phyloP scores from a whole-genome alignment of 2,888 invertebrate species.

The Stegana nigrithorax region DNA sequence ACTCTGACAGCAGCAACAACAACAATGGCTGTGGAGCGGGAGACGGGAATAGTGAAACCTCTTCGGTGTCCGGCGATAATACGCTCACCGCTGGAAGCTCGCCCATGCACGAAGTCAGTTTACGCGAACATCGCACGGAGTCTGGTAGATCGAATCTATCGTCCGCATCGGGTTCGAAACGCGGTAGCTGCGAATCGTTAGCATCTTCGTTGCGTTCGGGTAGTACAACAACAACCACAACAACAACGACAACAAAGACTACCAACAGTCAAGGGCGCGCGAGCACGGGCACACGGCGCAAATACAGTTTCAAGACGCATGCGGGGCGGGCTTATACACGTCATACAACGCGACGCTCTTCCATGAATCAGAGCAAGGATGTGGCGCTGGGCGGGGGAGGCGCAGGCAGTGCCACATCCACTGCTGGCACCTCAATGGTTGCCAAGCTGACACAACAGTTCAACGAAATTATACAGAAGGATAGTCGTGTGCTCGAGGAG shows the following conservation, averaged over 20 bases:
- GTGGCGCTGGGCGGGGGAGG: conserved; percentile 14
- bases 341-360: conserved; percentile 53
- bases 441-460: conserved; percentile 78
- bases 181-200: conserved; percentile 49
- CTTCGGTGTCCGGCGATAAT: conserved; percentile 18
- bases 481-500: conserved; percentile 69
- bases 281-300: conserved; percentile 48
- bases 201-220: conserved; percentile 27
- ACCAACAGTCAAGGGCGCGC: conserved; percentile 37
- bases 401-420: background rate
- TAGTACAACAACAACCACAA: conserved; percentile 15
- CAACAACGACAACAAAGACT: conserved; percentile 20
- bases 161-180: conserved; percentile 39
- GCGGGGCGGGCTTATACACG: conserved; percentile 52
- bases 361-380: conserved; percentile 11
- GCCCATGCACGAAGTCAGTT: conserved; percentile 29
- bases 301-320: conserved; percentile 68
- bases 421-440: conserved; percentile 68
- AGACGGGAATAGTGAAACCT: background rate
- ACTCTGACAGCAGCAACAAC: conserved; percentile 19
- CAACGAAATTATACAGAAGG: conserved; percentile 73
- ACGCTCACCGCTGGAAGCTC: conserved; percentile 30
- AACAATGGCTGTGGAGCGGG: background rate
- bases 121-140: conserved; percentile 16
- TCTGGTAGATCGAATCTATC: conserved; percentile 24